A percentile compares a stretch with the other conserved stretches of the same genome.
Conservation (phyloP, 2,113 vertebrate species). For the Cryptotis parvus region DNA sequence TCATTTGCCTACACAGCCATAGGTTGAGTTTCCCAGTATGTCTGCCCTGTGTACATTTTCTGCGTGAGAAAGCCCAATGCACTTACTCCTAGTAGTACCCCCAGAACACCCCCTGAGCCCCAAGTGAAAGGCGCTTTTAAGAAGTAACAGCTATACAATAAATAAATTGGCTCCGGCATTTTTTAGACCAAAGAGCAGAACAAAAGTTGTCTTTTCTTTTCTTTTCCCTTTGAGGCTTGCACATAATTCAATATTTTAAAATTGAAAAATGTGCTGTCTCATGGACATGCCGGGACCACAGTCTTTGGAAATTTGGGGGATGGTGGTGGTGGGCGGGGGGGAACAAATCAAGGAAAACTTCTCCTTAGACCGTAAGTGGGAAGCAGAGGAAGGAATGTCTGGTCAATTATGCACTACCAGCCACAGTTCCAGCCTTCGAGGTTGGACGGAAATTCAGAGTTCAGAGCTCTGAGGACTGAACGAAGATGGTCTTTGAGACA, state of each 20-base stretch:
- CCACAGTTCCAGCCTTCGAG: slow-evolving; percentile 25
- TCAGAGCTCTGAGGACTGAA: not conserved
- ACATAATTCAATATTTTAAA: slow-evolving; percentile 68
- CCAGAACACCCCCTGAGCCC: not conserved
- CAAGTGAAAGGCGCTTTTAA: slow-evolving; percentile 53
- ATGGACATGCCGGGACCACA: not conserved
- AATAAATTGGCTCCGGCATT: slow-evolving; percentile 39
- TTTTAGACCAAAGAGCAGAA: slow-evolving; percentile 67
- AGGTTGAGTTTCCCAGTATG: not conserved
- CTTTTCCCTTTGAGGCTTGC: slow-evolving; percentile 50
- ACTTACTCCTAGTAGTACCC: not conserved
- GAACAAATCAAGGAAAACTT: slow-evolving; percentile 58
- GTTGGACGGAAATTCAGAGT: not conserved
- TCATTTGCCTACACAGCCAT: slow-evolving; percentile 40
- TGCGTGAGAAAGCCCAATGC: not conserved
- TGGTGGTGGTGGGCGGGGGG: too few relatives aligned
- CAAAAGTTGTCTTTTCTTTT: slow-evolving; percentile 29
- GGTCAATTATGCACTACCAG: not conserved
- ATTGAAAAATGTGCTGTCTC: slow-evolving; percentile 63
- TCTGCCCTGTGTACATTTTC: slow-evolving; percentile 43
- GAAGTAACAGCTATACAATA: slow-evolving; percentile 63
- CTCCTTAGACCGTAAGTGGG: slow-evolving; percentile 15
- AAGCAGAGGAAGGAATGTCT: not conserved
- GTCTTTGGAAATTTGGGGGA: slow-evolving; percentile 58
- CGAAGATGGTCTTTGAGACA: slow-evolving; percentile 60